Evolutionary conservation across 2,888 invertebrate genomes (phyloP).

Genomic region (Spodoptera exigua): DNA sequence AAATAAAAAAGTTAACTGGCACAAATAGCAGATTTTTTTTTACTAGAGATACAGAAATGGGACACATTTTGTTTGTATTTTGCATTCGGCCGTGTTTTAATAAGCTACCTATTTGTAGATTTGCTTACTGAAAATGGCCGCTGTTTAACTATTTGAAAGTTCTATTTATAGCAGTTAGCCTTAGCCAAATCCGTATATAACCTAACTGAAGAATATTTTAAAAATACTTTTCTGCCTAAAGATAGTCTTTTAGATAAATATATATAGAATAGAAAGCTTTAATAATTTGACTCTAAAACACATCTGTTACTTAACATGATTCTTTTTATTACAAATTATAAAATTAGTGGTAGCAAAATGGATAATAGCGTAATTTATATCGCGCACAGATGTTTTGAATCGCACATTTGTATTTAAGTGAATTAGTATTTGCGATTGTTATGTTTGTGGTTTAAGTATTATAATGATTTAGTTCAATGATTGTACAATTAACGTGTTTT

Average conservation of each 20-base stretch:
- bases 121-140: no score
- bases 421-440: constrained; percentile 29
- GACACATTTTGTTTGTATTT: no score
- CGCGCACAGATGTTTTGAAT: constrained; percentile 37
- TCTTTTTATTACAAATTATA: constrained; percentile 25
- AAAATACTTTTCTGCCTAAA: no score
- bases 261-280: constrained; percentile 28
- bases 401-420: constrained; percentile 19
- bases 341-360: constrained; percentile 35
- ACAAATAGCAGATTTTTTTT: no score
- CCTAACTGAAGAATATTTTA: no score
- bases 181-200: no score
- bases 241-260: not conserved
- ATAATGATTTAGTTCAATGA: constrained; percentile 22
- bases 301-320: constrained; percentile 27
- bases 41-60: no score
- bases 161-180: no score
- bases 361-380: constrained; percentile 39
- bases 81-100: no score
- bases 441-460: constrained; percentile 33
- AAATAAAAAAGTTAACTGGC: no score
- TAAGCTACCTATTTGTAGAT: no score
- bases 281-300: constrained; percentile 23
- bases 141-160: no score
- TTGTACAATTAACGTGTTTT: not conserved